phyloP scores from a whole-genome alignment of 1,140 invertebrate genomes.

The Microplitis demolitor region DNA sequence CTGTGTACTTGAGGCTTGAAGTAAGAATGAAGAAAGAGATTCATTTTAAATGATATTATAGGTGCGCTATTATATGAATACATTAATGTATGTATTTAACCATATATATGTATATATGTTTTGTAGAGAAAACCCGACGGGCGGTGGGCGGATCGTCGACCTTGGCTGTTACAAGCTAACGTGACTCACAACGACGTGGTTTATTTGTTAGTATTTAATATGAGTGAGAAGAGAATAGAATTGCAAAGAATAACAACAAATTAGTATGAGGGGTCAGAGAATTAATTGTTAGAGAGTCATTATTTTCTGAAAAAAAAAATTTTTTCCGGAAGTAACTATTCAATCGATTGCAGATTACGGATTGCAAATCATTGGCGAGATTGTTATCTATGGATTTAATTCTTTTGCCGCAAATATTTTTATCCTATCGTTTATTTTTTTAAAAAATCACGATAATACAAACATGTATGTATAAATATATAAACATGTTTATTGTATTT shows the following conservation, averaged over 20 bases:
- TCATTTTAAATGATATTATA: too few species aligned
- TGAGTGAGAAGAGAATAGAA: too few species aligned
- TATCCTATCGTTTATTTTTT: too few species aligned
- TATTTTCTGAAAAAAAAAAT: not conserved
- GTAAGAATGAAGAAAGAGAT: too few species aligned
- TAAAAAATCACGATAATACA: too few species aligned
- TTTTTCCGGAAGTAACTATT: conserved; percentile 14
- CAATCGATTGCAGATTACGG: not conserved
- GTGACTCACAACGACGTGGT: not conserved
- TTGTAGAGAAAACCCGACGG: not conserved
- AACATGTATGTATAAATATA: too few species aligned
- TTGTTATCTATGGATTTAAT: not conserved
- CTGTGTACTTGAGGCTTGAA: too few species aligned
- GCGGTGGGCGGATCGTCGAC: not conserved
- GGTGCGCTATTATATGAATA: too few species aligned
- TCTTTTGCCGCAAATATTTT: not conserved
- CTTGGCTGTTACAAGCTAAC: not conserved
- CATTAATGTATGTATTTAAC: too few species aligned
- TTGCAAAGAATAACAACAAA: not conserved
- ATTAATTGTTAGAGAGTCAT: not conserved
- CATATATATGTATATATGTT: not conserved
- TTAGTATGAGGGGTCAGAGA: not conserved
- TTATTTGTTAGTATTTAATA: too few species aligned
- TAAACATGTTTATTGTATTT: too few species aligned
- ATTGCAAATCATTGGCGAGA: not conserved